Base-by-base conservation (phyloP, 2,797 vertebrate species). In the Eleutherodactylus coqui region DNA sequence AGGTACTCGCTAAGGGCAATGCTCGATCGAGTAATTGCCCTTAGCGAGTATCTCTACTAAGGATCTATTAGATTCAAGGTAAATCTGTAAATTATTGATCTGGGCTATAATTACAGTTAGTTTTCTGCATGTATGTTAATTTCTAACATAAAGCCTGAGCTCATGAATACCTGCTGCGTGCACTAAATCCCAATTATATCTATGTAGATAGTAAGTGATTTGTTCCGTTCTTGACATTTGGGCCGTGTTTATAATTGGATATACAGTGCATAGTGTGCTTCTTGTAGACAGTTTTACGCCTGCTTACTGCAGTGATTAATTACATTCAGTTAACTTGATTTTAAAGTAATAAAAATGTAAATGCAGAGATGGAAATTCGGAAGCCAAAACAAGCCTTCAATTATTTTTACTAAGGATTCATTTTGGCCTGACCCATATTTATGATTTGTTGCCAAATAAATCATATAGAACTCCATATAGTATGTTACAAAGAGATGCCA, bases 341-440 rank as follows among this genome's bases (percentile, higher is more conserved):
- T 47, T 75, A 16, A 47, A 47, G 24, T 75, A 75, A 47, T 75
- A 47, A 75, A 75, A 45, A 75, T 75, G 70, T 75, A 75, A 75
- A 75, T 75, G 43, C 1, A 41, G 43, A 75, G 6, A 47, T 45
- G 43, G 5, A 75, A 75, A 45, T 72, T 67, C 32, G 9, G 32
- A 13, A 29, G 13, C 32, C 13, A 67, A 17, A 67, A 17, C 24
- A 64, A 41, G 69, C n/a, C 36, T 45, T 45, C 70, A 73, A 27
- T 73, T 45, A 45, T 73, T 41, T 73, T 73, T 69, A 38, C 64
- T 36, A 11, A 70, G 67, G 1, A 70, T 70, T 41, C 21, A 13
- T 41, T 41, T 41, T 24, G 67, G 41, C 21, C 41, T 70, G 19
- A 24, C 36, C 36, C 21, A 70, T 70, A 41, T 38, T 36, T 36